A percentile compares a stretch with the other conserved stretches of the same genome.
Conservation (phyloP, 2,797 vertebrate species). For the Lithobates pipiens region DNA sequence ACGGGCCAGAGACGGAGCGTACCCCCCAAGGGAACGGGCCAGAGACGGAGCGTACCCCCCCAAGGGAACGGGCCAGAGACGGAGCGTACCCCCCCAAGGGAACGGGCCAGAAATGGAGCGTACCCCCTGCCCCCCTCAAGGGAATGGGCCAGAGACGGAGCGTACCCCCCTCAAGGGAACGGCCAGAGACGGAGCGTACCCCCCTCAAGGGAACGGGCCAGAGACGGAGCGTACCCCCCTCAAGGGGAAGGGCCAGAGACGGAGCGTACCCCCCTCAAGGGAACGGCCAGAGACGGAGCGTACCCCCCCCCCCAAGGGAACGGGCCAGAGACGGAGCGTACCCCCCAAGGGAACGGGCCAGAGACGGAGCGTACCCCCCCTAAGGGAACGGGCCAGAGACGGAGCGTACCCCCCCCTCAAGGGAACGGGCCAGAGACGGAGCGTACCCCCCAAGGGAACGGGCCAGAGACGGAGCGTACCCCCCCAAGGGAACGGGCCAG, state of each 20-base stretch:
- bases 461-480: background rate
- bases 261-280: too few relatives aligned
- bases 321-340: background rate
- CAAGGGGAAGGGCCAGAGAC: too few relatives aligned
- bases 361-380: conserved; percentile 7
- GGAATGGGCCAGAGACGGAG: too few relatives aligned
- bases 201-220: too few relatives aligned
- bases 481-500: background rate
- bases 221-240: too few relatives aligned
- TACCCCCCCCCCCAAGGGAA: too few relatives aligned
- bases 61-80: background rate
- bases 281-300: background rate
- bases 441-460: background rate
- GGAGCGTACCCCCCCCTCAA: accelerated
- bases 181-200: too few relatives aligned
- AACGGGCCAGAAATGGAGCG: too few relatives aligned
- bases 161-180: too few relatives aligned
- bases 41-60: background rate
- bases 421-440: background rate
- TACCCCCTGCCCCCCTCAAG: too few relatives aligned
- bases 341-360: background rate
- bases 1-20: background rate
- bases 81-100: background rate
- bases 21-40: background rate
- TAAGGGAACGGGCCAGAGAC: background rate